Percentiles rank a stretch among this genome's conserved stretches.
Conservation (phyloP, 2,113 vertebrate species). For the Noturus placidus region DNA sequence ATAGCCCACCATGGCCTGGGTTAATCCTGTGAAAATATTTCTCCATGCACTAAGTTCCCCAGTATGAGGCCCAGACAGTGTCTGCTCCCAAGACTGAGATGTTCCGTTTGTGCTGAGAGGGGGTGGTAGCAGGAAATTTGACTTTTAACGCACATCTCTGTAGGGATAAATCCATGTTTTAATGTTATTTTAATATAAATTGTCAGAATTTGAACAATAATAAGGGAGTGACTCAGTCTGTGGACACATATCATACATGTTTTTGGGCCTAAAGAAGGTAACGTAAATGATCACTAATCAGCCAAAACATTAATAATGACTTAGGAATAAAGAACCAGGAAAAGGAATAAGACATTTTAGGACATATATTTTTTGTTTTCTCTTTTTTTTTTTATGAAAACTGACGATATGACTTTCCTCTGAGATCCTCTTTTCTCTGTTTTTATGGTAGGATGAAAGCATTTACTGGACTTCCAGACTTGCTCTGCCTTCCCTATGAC, state of each 20-base stretch:
- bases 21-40: conserved; percentile 59
- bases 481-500: conserved; percentile 61
- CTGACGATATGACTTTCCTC: neutral
- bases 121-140: conserved; percentile 43
- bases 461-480: conserved; percentile 28
- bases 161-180: conserved; percentile 9
- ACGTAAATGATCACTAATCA: neutral
- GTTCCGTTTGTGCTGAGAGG: conserved; percentile 43
- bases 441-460: conserved; percentile 11
- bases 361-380: neutral
- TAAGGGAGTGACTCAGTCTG: neutral
- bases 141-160: conserved; percentile 49
- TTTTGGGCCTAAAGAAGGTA: neutral
- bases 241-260: neutral
- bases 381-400: neutral
- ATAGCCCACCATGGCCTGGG: conserved; percentile 47
- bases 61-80: conserved; percentile 52
- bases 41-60: conserved; percentile 30
- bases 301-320: neutral
- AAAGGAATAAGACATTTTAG: neutral
- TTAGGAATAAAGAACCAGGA: neutral
- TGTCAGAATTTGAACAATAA: neutral
- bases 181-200: neutral
- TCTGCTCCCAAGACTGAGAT: conserved; percentile 53
- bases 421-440: too few relatives aligned